Percentiles rank a stretch among this genome's conserved stretches.
Conservation (phyloP, 2,797 vertebrate species). For the Hippocampus kuda region DNA sequence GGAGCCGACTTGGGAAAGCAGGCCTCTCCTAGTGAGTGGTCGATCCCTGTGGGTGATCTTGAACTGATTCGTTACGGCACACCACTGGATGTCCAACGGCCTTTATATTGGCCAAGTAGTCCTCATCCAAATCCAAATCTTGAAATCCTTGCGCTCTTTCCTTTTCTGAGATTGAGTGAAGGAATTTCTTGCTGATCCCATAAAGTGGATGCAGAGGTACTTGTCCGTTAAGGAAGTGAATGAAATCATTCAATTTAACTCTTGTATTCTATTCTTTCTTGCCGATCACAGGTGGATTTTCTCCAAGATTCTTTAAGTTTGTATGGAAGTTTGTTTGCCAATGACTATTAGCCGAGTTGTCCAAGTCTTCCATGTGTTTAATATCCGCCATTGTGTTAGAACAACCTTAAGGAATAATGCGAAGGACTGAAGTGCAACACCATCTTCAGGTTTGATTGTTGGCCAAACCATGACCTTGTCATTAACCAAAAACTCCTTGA, state of each 20-base stretch:
- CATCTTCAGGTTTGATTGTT: background rate
- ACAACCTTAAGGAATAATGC: conserved; percentile 11
- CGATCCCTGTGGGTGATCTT: conserved; percentile 23
- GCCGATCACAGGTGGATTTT: background rate
- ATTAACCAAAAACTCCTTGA: background rate
- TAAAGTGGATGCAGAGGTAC: no score
- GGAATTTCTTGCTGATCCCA: conserved; percentile 10
- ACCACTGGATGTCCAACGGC: conserved; percentile 29
- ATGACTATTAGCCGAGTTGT: conserved; percentile 11
- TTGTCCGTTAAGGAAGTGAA: no score
- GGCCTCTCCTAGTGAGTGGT: conserved; percentile 29
- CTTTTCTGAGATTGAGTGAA: conserved; percentile 19
- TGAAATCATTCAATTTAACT: no score
- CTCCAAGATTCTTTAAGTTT: conserved; percentile 16
- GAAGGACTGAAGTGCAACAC: background rate
- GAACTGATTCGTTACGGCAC: conserved; percentile 27
- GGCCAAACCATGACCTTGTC: background rate
- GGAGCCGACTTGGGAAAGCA: conserved; percentile 25
- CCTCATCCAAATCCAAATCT: conserved; percentile 19
- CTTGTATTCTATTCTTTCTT: background rate
- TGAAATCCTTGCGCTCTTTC: conserved; percentile 25
- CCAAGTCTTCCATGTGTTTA: conserved; percentile 14
- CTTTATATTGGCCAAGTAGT: conserved; percentile 19
- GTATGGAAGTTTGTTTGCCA: conserved; percentile 19
- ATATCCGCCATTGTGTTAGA: conserved; percentile 6